Evolutionary conservation across 2,888 invertebrate genomes (phyloP).

Genomic region (Agriotes lineatus): DNA sequence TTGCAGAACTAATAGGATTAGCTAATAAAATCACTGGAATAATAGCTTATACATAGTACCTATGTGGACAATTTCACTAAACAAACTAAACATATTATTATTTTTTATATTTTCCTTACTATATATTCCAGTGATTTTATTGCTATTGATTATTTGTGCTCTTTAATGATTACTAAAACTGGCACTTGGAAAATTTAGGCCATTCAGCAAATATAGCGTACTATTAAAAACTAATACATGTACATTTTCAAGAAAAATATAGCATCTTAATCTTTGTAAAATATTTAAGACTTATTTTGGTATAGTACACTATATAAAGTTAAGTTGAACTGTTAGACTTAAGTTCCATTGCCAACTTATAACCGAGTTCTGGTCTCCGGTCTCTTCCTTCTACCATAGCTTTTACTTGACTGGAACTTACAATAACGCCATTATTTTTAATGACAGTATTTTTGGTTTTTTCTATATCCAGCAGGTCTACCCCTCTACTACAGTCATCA

Average conservation of each 20-base stretch:
- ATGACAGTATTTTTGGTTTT: conserved; percentile 82
- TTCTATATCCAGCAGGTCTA: conserved; percentile 87
- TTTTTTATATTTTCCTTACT: too few species aligned
- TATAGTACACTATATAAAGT: neutral
- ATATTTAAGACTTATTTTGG: neutral
- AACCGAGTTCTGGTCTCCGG: conserved; percentile 87
- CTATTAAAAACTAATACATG: neutral
- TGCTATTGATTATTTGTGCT: too few species aligned
- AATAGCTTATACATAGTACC: neutral
- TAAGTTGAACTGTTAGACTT: conserved; percentile 62
- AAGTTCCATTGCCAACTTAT: conserved; percentile 88
- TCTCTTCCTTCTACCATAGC: conserved; percentile 91
- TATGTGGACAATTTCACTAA: too few species aligned
- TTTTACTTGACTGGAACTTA: conserved; percentile 83
- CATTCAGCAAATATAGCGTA: neutral
- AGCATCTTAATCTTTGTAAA: conserved; percentile 1
- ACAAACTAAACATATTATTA: too few species aligned
- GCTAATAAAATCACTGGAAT: too few species aligned
- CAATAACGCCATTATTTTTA: conserved; percentile 83
- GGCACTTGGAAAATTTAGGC: too few species aligned
- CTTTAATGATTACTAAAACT: too few species aligned
- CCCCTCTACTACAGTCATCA: conserved; percentile 93
- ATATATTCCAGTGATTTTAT: too few species aligned
- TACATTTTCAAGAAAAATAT: conserved; percentile 4
- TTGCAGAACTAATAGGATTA: neutral